Evolutionary conservation across 2,113 vertebrate species (phyloP).

Genomic region (Ptilonorhynchus violaceus): DNA sequence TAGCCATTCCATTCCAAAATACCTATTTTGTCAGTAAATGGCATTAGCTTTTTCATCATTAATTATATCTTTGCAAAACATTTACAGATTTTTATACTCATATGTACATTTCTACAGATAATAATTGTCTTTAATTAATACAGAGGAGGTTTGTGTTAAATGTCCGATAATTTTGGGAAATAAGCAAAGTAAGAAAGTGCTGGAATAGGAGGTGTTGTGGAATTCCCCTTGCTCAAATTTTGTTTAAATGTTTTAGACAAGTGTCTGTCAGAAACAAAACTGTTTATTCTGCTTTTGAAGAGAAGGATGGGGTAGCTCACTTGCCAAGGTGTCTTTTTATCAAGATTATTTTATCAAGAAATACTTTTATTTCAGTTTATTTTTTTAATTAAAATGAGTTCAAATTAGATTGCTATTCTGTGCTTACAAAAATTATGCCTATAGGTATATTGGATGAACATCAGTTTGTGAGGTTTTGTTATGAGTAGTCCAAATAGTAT

Average conservation of each 20-base stretch:
- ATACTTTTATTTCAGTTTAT: not conserved
- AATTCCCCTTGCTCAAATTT: not conserved
- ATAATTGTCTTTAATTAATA: not conserved
- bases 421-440: not conserved
- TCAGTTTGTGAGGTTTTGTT: not conserved
- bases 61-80: not conserved
- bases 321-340: not conserved
- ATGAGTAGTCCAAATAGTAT: not conserved
- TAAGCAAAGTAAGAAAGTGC: not conserved
- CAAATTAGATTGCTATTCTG: not conserved
- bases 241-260: not conserved
- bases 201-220: not conserved
- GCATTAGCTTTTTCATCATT: not conserved
- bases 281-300: not conserved
- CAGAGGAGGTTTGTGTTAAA: not conserved
- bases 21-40: not conserved
- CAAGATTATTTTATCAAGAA: not conserved
- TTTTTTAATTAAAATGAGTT: not conserved
- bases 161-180: not conserved
- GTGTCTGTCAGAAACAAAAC: not conserved
- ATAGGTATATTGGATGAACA: not conserved
- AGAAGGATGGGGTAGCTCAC: not conserved
- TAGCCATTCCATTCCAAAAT: not conserved
- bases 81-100: not conserved
- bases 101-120: not conserved